Evolutionary conservation across 2,888 invertebrate genomes (phyloP).

Genomic region (Gandaritis pyraliata): DNA sequence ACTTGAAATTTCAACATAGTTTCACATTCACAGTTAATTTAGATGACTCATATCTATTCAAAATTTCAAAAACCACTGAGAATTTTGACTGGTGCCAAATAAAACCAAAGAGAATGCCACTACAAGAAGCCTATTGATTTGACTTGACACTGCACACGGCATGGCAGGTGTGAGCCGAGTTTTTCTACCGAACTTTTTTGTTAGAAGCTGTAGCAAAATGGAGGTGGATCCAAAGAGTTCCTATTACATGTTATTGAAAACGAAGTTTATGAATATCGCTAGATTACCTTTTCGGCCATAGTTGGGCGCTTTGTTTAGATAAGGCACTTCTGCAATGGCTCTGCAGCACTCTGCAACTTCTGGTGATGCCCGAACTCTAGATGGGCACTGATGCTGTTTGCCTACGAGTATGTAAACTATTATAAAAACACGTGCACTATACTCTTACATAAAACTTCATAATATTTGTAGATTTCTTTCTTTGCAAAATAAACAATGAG

Average conservation of each 20-base stretch:
- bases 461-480: too few species aligned
- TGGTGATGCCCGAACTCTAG: background rate
- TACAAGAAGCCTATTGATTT: slow-evolving; percentile 44
- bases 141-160: slow-evolving; percentile 25
- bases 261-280: slow-evolving; percentile 31
- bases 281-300: slow-evolving; percentile 65
- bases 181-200: slow-evolving; percentile 37
- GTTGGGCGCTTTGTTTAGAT: slow-evolving; percentile 42
- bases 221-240: slow-evolving; percentile 3
- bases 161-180: slow-evolving; percentile 40
- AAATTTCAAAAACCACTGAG: slow-evolving; percentile 32
- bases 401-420: too few species aligned
- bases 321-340: background rate
- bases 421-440: too few species aligned
- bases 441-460: too few species aligned
- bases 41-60: slow-evolving; percentile 28
- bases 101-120: too few species aligned
- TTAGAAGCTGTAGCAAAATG: background rate
- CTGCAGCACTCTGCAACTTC: background rate
- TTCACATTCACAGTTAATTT: slow-evolving; percentile 38
- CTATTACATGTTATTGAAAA: background rate
- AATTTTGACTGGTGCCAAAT: slow-evolving; percentile 50
- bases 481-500: too few species aligned
- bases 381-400: background rate
- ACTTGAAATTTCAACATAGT: slow-evolving; percentile 43